phyloP scores from a whole-genome alignment of 2,888 invertebrate genomes.

The Atethmia centrago region DNA sequence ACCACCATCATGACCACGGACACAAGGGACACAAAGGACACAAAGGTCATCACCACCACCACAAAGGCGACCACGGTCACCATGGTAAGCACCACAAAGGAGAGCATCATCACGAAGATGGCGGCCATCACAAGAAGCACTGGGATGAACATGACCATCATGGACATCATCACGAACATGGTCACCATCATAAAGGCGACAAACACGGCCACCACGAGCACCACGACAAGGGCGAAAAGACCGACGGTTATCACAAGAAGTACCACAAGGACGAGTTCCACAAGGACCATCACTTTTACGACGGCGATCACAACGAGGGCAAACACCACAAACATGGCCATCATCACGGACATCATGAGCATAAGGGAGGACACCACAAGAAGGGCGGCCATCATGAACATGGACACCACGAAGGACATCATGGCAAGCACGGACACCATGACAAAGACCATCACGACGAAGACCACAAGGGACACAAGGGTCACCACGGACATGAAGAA shows the following conservation, averaged over 20 bases:
- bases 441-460: conserved; percentile 85
- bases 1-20: conserved; percentile 85
- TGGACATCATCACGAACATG: conserved; percentile 85
- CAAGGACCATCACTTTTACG: conserved; percentile 88
- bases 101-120: conserved; percentile 84
- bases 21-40: conserved; percentile 85
- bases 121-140: conserved; percentile 85
- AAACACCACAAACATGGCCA: conserved; percentile 87
- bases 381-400: conserved; percentile 85
- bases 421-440: conserved; percentile 84
- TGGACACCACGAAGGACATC: conserved; percentile 85
- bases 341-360: conserved; percentile 85
- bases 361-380: conserved; percentile 85
- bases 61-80: conserved; percentile 84
- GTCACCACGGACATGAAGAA: conserved; percentile 86
- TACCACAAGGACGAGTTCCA: conserved; percentile 87
- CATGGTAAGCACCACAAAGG: conserved; percentile 85
- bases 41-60: conserved; percentile 86
- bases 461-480: conserved; percentile 84
- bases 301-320: conserved; percentile 85
- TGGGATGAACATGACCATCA: conserved; percentile 85
- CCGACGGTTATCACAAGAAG: conserved; percentile 86
- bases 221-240: conserved; percentile 85
- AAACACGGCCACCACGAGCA: conserved; percentile 86
- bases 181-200: conserved; percentile 85